phyloP scores from a whole-genome alignment of 2,888 invertebrate genomes.

The Ornithoptera priamus region DNA sequence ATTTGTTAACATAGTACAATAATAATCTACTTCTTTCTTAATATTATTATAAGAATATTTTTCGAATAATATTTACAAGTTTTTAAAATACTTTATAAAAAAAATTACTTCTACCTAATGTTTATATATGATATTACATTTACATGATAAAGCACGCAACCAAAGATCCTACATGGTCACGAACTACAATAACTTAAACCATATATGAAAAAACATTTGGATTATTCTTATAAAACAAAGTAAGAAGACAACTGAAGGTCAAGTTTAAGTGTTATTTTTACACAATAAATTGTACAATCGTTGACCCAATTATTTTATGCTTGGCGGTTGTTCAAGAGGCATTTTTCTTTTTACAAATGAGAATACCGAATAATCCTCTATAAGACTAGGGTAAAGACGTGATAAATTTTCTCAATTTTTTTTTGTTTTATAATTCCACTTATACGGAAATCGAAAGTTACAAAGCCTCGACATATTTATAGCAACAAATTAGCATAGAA shows the following conservation, averaged over 20 bases:
- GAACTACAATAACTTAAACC: neutral
- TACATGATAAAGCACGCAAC: constrained; percentile 18
- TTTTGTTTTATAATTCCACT: no score
- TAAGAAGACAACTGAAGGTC: neutral
- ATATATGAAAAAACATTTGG: neutral
- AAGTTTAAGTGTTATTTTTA: neutral
- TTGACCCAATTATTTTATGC: neutral
- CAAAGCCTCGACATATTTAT: neutral
- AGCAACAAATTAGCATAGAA: neutral
- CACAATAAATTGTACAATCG: neutral
- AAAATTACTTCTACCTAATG: neutral
- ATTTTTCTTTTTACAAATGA: no score
- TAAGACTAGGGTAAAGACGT: no score
- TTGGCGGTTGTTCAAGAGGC: no score
- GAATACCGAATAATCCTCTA: no score
- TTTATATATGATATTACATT: neutral
- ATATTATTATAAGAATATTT: neutral
- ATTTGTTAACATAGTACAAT: neutral
- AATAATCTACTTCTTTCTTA: neutral
- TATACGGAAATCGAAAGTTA: neutral
- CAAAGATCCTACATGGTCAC: neutral
- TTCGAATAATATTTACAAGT: neutral
- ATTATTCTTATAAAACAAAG: neutral
- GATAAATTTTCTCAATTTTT: no score
- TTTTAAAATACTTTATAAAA: neutral